Conservation (phyloP, 2,797 vertebrate genomes). For the Silurus aristotelis region DNA sequence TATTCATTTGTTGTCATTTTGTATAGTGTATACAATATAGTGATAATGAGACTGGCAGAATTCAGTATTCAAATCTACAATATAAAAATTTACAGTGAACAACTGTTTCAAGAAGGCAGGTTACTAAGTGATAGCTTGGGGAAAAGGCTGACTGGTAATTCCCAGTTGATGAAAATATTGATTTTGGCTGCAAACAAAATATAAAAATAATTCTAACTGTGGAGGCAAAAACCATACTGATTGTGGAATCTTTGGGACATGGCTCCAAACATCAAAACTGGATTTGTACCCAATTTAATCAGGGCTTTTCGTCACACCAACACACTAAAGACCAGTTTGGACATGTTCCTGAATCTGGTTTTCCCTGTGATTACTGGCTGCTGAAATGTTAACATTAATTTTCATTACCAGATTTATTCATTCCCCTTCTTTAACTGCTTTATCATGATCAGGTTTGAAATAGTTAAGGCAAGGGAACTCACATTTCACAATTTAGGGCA, state of each 20-base stretch:
- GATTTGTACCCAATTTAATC: background rate
- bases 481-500: background rate
- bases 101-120: background rate
- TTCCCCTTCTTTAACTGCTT: background rate
- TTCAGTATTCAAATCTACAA: background rate
- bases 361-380: background rate
- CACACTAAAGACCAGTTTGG: background rate
- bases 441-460: background rate
- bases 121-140: background rate
- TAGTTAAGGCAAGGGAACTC: background rate
- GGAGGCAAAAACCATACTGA: background rate
- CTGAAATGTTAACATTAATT: background rate
- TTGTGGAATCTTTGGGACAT: background rate
- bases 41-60: background rate
- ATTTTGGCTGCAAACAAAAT: background rate
- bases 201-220: background rate
- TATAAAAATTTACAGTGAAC: background rate
- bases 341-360: conserved; percentile 1
- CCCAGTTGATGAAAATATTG: background rate
- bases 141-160: background rate
- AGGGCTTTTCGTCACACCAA: background rate
- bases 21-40: too few relatives aligned
- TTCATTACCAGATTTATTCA: conserved; percentile 1
- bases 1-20: too few relatives aligned
- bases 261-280: background rate